A percentile compares a stretch with the other conserved stretches of the same genome.
These are phyloP conservation scores for Melinopterus prodromus DNA, from an alignment of 2,888 invertebrate species.

Conservation along the genomic window DNA sequence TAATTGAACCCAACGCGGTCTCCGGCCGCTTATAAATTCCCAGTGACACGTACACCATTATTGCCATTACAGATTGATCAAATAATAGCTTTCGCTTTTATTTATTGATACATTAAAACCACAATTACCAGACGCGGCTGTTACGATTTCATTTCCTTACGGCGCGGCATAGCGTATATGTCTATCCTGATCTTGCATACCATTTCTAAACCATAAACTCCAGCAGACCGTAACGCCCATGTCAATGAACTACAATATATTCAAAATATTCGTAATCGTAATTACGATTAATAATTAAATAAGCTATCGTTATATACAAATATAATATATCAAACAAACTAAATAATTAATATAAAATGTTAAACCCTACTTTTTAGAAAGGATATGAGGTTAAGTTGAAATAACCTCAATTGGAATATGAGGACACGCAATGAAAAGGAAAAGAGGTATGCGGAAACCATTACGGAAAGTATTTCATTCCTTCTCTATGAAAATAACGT, in stretches of 20 bases:
- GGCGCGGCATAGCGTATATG: not conserved
- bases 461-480: not conserved
- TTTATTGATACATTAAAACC: conserved; percentile 7
- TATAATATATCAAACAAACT: too few relatives aligned
- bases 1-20: conserved; percentile 7
- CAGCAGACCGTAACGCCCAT: not conserved
- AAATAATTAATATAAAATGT: too few relatives aligned
- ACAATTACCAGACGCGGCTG: not conserved
- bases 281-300: not conserved
- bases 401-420: not conserved
- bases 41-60: conserved; percentile 15
- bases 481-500: not conserved
- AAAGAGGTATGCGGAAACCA: not conserved
- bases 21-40: conserved; percentile 10
- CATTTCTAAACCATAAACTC: conserved; percentile 4
- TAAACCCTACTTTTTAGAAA: not conserved
- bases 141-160: conserved; percentile 4
- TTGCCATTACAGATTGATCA: conserved; percentile 18
- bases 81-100: conserved; percentile 24
- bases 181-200: not conserved
- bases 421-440: not conserved
- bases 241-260: conserved; percentile 4
- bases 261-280: not conserved
- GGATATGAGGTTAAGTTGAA: not conserved
- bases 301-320: too few relatives aligned